These are phyloP conservation scores for Neoniphon sammara DNA, from an alignment of 2,797 vertebrate species.

Conservation along the genomic window DNA sequence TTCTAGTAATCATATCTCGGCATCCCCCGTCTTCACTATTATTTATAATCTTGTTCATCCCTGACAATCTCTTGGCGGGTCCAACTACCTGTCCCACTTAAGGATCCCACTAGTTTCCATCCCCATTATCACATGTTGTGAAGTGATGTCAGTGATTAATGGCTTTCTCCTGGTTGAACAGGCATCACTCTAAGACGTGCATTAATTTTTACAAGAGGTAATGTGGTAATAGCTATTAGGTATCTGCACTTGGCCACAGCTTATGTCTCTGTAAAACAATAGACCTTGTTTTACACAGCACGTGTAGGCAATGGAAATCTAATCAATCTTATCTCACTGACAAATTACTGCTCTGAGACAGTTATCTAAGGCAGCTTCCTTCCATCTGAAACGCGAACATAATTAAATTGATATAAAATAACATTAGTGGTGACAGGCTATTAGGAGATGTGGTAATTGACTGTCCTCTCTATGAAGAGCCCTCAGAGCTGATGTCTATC, in stretches of 20 bases:
- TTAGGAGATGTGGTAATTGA: slow-evolving; percentile 68
- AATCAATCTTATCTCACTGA: slow-evolving; percentile 66
- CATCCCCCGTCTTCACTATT: too few species aligned
- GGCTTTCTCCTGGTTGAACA: background rate
- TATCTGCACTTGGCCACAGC: slow-evolving; percentile 18
- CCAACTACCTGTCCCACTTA: background rate
- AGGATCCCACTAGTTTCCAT: background rate
- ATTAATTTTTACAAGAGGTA: background rate
- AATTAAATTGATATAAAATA: slow-evolving; percentile 79
- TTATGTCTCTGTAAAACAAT: slow-evolving; percentile 39
- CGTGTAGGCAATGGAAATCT: slow-evolving; percentile 31
- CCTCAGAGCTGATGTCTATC: background rate
- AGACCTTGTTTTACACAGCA: slow-evolving; percentile 36
- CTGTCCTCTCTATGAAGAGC: slow-evolving; percentile 13
- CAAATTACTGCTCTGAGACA: slow-evolving; percentile 66
- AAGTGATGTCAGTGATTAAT: background rate
- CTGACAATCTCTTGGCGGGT: background rate
- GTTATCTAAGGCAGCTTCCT: slow-evolving; percentile 67
- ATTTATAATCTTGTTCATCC: background rate
- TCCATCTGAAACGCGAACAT: slow-evolving; percentile 69
- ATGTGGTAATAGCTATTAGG: background rate
- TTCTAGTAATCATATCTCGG: too few species aligned
- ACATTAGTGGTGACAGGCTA: slow-evolving; percentile 75
- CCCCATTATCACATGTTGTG: background rate
- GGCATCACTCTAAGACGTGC: background rate